Evolutionary conservation across 2,797 vertebrate genomes (phyloP).

Genomic region (Phataginus tricuspis): DNA sequence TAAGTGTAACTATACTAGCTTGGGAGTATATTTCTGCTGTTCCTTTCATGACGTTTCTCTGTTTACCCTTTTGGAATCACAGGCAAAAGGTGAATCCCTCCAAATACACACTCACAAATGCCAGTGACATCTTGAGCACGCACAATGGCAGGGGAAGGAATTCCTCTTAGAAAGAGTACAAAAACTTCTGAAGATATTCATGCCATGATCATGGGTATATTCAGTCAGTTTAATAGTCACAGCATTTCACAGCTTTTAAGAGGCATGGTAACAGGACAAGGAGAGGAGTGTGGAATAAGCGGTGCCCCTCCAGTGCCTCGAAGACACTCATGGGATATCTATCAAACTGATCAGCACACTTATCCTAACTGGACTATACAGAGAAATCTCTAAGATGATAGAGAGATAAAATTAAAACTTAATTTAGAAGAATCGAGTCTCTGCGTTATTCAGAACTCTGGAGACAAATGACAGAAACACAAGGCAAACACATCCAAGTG

Average conservation of each 20-base stretch:
- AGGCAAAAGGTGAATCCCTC: background rate
- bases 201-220: background rate
- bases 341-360: background rate
- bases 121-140: background rate
- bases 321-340: background rate
- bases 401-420: background rate
- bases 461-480: slow-evolving; percentile 27
- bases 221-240: background rate
- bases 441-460: background rate
- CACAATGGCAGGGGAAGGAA: background rate
- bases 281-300: background rate
- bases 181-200: slow-evolving; percentile 9
- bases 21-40: background rate
- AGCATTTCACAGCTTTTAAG: background rate
- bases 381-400: background rate
- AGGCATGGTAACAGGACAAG: background rate
- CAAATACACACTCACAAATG: background rate
- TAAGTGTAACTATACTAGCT: background rate
- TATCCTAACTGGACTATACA: background rate
- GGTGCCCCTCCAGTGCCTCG: background rate
- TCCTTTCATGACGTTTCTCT: background rate
- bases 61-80: slow-evolving; percentile 43
- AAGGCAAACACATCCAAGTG: background rate
- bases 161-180: background rate
- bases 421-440: background rate